A percentile compares a stretch with the other conserved stretches of the same genome.
Conservation (phyloP, 2,797 vertebrate species). For the Chloroceryle amazona region DNA sequence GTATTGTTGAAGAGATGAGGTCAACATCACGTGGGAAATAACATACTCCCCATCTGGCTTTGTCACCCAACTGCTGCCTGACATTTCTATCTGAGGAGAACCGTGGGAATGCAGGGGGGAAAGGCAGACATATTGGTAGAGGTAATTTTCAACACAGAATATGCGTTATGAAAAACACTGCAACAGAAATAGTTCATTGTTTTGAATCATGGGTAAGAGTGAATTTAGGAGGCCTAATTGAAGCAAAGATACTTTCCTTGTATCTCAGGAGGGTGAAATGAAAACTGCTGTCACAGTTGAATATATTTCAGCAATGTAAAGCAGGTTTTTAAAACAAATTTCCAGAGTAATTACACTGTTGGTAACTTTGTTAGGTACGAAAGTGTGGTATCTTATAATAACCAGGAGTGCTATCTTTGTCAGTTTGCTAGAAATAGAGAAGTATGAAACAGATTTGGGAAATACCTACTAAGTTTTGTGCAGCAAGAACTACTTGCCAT, state of each 20-base stretch:
- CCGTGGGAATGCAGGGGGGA: not conserved
- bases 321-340: not conserved
- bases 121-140: not conserved
- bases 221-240: not conserved
- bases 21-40: not conserved
- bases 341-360: not conserved
- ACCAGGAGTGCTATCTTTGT: not conserved
- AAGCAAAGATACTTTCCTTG: not conserved
- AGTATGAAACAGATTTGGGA: not conserved
- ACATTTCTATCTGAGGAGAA: not conserved
- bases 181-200: not conserved
- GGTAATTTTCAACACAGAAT: not conserved
- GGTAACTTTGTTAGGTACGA: not conserved
- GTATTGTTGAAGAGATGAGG: not conserved
- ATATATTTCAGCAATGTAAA: not conserved
- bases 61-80: not conserved
- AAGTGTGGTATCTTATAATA: not conserved
- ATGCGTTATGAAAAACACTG: not conserved
- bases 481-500: not conserved
- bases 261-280: not conserved
- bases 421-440: not conserved
- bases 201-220: not conserved
- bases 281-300: not conserved
- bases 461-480: not conserved
- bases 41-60: not conserved